Evolutionary conservation across 2,888 invertebrate species (phyloP), one percentile per base, ranked within the genome.

Genomic region (Pristionchus fissidentatus): DNA sequence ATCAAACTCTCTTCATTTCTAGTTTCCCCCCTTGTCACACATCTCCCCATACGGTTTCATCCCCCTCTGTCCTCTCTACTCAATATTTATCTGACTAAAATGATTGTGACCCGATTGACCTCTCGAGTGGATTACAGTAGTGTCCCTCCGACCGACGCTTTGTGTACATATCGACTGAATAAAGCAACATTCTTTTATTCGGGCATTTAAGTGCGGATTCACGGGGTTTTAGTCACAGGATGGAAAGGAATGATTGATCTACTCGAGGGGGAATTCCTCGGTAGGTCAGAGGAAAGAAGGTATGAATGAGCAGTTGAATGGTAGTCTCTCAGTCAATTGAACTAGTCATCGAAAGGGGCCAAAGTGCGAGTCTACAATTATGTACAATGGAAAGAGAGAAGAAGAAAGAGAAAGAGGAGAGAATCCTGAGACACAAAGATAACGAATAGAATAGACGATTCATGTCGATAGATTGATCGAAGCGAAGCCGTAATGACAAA

Each of bases 161-260:
- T 62, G 62, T 70, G 70, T 70, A 70, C 70, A 70, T 70, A 70
- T 70, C 70, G 70, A 70, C 26, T 41, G 70, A 70, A 70, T 70
- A 70, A 70, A 70, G 70, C 70, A n/a, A 41, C 43, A 41, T n/a
- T 26, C 0, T 8, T 70, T 70, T 70, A 70, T 70, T 70, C 43
- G 70, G 38, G 60, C 26, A n/a, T 70, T 26, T 70, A 3, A n/a
- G 1, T 4, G 22, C n/a, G 55, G 55, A 43, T 26, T 70, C 70
- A 70, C 70, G 70, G 70, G 70, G 19, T 10, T 22, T 7, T 5
- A 41, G 70, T 70, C 70, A 70, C 70, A n/a, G 70, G 70, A 62
- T 55, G 55, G 55, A 19, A 32, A 66, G 41, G 22, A 41, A 41
- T 26, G 22, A 70, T 41, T 70, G 70, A n/a, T n/a, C n/a, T n/a